phyloP scores from a whole-genome alignment of 2,113 vertebrate genomes.

The Rhagologus leucostigma region DNA sequence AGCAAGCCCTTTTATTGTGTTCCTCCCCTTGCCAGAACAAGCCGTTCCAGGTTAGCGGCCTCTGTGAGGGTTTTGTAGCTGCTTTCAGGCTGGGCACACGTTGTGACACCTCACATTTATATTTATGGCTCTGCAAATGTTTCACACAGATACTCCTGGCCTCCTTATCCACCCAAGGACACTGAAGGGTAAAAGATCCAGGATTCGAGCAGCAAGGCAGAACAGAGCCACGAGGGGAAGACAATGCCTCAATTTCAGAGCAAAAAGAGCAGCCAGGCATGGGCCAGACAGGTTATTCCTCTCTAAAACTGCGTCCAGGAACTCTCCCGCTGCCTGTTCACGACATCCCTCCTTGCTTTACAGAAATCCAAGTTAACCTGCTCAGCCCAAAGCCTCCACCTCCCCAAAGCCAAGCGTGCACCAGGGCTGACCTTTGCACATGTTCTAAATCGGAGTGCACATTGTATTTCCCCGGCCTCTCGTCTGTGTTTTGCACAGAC shows the following conservation, averaged over 20 bases:
- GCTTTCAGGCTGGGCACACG: neutral
- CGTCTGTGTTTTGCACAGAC: constrained; percentile 15
- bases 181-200: neutral
- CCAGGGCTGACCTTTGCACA: constrained; percentile 44
- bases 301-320: neutral
- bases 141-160: neutral
- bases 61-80: neutral
- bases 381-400: neutral
- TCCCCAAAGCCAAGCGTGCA: neutral
- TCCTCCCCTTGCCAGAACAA: neutral
- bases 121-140: neutral
- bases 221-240: neutral
- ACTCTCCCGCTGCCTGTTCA: neutral
- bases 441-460: neutral
- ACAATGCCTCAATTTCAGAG: neutral
- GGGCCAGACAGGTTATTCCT: neutral
- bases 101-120: neutral
- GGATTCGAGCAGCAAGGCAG: neutral
- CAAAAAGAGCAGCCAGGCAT: neutral
- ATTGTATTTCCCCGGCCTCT: constrained; percentile 23
- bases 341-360: neutral
- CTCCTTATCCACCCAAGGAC: neutral
- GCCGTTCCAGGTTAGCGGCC: neutral
- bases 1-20: neutral
- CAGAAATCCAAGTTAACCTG: neutral